These are phyloP conservation scores for Platysteira castanea DNA, from an alignment of 2,113 vertebrate genomes.

Conservation along the genomic window DNA sequence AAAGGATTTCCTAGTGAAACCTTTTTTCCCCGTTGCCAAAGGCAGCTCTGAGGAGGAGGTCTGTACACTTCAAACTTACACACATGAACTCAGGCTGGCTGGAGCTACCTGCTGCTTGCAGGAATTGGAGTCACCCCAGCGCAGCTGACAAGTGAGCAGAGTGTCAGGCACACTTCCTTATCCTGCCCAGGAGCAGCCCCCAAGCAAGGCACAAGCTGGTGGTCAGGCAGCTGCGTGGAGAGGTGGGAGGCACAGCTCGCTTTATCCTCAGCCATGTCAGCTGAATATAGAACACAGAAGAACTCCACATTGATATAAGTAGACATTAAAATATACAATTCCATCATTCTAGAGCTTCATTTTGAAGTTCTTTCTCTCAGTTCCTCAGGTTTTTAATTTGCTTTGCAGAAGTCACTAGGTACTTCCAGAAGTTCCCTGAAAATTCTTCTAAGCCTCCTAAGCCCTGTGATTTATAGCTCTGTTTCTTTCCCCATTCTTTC, in stretches of 20 bases:
- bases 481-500: background rate
- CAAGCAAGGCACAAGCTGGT: background rate
- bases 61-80: background rate
- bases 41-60: background rate
- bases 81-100: background rate
- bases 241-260: background rate
- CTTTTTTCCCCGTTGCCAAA: background rate
- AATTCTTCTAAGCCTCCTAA: background rate
- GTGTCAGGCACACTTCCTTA: background rate
- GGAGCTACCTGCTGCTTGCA: background rate
- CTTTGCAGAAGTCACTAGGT: background rate
- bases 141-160: background rate
- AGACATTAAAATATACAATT: background rate
- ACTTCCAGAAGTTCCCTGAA: background rate
- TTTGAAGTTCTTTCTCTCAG: background rate
- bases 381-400: background rate
- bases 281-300: background rate
- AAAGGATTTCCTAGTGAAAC: background rate
- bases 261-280: background rate
- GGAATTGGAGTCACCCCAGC: background rate
- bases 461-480: background rate
- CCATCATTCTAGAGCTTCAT: background rate
- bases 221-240: background rate
- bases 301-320: rapidly evolving
- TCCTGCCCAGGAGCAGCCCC: background rate